These are phyloP conservation scores for Oriolus oriolus DNA, from an alignment of 2,113 vertebrate species.

Conservation along the genomic window DNA sequence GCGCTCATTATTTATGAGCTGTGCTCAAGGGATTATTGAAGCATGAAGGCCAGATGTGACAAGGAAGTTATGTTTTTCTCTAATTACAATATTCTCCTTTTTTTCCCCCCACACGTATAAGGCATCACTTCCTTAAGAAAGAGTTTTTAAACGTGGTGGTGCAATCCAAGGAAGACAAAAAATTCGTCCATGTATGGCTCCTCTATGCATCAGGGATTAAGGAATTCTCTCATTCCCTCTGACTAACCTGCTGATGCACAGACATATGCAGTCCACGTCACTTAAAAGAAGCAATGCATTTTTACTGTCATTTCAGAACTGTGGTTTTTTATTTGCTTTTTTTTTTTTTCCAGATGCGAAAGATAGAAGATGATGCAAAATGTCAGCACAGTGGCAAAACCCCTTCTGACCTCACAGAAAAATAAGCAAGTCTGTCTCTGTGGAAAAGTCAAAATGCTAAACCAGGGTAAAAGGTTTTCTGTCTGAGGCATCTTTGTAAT, in stretches of 20 bases:
- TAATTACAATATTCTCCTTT: background rate
- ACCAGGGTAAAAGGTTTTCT: background rate
- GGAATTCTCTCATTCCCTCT: background rate
- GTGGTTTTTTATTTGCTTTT: background rate
- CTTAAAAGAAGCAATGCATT: background rate
- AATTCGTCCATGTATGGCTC: background rate
- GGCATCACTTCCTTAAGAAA: background rate
- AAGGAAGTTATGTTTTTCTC: background rate
- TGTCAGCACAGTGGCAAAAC: background rate
- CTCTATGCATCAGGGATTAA: background rate
- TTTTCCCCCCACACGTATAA: fast-evolving
- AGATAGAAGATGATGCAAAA: background rate
- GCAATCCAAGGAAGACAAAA: background rate
- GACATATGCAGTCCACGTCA: background rate
- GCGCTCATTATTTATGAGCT: conserved; percentile 12
- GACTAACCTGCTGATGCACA: background rate
- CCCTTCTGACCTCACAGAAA: background rate
- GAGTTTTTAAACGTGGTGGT: background rate
- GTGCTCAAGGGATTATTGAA: background rate
- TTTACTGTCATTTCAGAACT: background rate
- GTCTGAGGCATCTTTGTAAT: background rate
- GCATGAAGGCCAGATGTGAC: conserved; percentile 23
- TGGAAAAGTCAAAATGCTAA: background rate
- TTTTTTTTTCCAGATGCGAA: background rate
- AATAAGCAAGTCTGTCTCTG: background rate